A percentile compares a stretch with the other conserved stretches of the same genome.
These are phyloP conservation scores for Anthophora plumipes DNA, from an alignment of 2,888 invertebrate genomes.

Conservation along the genomic window DNA sequence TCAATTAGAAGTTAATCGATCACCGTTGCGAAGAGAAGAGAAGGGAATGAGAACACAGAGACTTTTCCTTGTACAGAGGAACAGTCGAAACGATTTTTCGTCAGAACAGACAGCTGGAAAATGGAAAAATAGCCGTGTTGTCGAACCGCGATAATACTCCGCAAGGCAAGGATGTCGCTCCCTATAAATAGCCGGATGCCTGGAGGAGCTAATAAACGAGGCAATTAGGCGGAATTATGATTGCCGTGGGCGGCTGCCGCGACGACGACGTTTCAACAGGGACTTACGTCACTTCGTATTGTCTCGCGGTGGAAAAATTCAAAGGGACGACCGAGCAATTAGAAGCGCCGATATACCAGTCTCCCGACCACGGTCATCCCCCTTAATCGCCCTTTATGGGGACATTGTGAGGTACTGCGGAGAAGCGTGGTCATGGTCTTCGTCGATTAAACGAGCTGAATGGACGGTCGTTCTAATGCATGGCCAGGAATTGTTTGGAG, in stretches of 20 bases:
- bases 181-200: constrained; percentile 70
- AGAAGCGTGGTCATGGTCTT: constrained; percentile 13
- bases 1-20: constrained; percentile 69
- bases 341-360: constrained; percentile 52
- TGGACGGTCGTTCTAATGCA: background rate
- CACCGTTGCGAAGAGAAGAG: constrained; percentile 5
- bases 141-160: background rate
- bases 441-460: background rate
- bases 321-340: constrained; percentile 73
- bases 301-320: constrained; percentile 64
- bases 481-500: background rate
- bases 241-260: constrained; percentile 74
- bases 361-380: constrained; percentile 22
- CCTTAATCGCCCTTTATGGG: constrained; percentile 39
- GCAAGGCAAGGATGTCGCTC: constrained; percentile 32
- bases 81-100: constrained; percentile 23
- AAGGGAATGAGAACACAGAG: background rate
- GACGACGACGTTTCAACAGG: constrained; percentile 57
- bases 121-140: background rate
- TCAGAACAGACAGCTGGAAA: background rate
- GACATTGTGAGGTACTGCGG: constrained; percentile 5
- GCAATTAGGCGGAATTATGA: constrained; percentile 79
- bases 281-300: constrained; percentile 72
- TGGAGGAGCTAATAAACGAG: constrained; percentile 75
- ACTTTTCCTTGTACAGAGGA: background rate